Conservation (phyloP, 2,797 vertebrate species). For the Muscicapa comitata region DNA sequence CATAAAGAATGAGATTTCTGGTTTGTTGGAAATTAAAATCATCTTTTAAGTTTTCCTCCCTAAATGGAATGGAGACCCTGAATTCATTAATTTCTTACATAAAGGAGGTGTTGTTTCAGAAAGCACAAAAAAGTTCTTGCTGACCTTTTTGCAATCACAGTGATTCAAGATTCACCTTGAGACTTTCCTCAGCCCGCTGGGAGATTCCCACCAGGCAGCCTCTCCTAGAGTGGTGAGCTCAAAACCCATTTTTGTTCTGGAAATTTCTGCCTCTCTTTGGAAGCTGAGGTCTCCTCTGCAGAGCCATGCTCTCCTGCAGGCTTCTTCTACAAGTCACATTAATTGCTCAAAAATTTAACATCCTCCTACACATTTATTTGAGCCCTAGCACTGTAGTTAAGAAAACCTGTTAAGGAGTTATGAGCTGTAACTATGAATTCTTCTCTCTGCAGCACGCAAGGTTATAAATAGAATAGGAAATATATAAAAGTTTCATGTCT, state of each 20-base stretch:
- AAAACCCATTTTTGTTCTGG: not conserved
- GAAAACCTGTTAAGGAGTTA: not conserved
- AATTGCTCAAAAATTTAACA: not conserved
- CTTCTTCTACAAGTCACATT: not conserved
- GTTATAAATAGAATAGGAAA: constrained; percentile 22
- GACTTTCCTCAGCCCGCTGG: not conserved
- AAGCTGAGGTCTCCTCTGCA: not conserved
- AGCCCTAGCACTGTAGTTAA: not conserved
- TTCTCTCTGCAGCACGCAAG: not conserved
- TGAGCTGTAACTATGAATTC: not conserved
- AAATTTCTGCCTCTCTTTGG: not conserved
- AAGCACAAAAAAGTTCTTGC: not conserved
- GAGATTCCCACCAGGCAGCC: not conserved
- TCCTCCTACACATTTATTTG: not conserved
- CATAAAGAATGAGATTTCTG: not conserved
- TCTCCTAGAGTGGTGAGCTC: not conserved
- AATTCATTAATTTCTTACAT: not conserved
- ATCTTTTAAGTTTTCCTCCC: not conserved
- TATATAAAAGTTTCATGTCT: not conserved
- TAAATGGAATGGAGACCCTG: not conserved
- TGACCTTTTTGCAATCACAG: not conserved
- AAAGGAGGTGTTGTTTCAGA: not conserved
- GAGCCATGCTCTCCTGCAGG: not conserved
- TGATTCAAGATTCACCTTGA: not conserved
- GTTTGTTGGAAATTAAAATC: not conserved